These are phyloP conservation scores for Ophion obscuratus DNA, from an alignment of 2,888 invertebrate species.

Conservation along the genomic window DNA sequence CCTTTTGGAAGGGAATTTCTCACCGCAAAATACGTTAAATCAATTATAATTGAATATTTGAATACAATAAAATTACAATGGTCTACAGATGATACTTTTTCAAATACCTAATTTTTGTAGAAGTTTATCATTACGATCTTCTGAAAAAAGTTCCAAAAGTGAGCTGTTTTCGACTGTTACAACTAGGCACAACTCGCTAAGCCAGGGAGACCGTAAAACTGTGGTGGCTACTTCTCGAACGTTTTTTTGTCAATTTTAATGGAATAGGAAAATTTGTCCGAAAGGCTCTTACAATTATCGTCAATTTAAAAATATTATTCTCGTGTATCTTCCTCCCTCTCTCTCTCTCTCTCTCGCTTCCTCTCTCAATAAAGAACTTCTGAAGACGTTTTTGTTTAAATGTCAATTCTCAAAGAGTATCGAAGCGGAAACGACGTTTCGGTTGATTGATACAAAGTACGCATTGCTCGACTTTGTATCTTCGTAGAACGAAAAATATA, in stretches of 20 bases:
- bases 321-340: slow-evolving; percentile 28
- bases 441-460: slow-evolving; percentile 50
- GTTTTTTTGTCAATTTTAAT: slow-evolving; percentile 38
- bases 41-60: too few species aligned
- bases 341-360: not conserved
- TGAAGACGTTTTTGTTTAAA: slow-evolving; percentile 21
- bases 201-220: slow-evolving; percentile 37
- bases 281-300: slow-evolving; percentile 61
- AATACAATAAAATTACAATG: too few species aligned
- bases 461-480: slow-evolving; percentile 52
- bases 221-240: slow-evolving; percentile 33
- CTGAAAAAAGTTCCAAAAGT: too few species aligned
- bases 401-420: slow-evolving; percentile 28
- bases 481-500: slow-evolving; percentile 53
- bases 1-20: too few species aligned
- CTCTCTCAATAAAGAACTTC: slow-evolving; percentile 36
- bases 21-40: too few species aligned
- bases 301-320: slow-evolving; percentile 65
- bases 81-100: too few species aligned
- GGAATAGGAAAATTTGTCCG: slow-evolving; percentile 53
- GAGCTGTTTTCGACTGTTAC: too few species aligned
- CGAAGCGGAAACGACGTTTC: slow-evolving; percentile 55
- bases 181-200: too few species aligned
- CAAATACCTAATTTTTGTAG: too few species aligned
- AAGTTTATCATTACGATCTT: too few species aligned